Conservation (phyloP, 2,113 vertebrate genomes). For the Carassius carassius region DNA sequence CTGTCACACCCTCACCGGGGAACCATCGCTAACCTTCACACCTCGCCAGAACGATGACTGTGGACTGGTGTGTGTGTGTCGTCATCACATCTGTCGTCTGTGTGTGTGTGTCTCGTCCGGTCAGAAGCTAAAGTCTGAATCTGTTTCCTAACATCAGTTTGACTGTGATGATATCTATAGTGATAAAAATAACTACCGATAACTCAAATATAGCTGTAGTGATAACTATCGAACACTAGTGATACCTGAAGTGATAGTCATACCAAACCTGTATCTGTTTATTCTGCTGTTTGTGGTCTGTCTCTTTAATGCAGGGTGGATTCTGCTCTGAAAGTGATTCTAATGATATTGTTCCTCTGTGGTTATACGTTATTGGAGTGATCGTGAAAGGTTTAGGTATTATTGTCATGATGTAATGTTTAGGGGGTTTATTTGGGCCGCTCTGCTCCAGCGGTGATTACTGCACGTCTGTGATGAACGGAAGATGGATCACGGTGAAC, state of each 20-base stretch:
- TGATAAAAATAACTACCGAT: not conserved
- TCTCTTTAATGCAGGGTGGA: not conserved
- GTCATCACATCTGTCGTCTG: not conserved
- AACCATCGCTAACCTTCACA: not conserved
- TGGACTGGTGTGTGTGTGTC: not conserved
- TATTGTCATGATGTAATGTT: too few relatives aligned
- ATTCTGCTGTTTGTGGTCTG: not conserved
- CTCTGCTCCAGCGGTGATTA: not conserved
- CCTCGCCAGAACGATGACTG: too few relatives aligned
- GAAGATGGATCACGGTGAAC: not conserved
- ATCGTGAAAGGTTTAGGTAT: too few relatives aligned
- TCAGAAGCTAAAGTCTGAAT: too few relatives aligned
- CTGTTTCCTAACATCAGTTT: too few relatives aligned
- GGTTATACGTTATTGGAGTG: too few relatives aligned
- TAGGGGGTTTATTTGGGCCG: not conserved
- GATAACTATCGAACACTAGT: not conserved
- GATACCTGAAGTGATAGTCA: too few relatives aligned
- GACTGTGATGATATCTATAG: not conserved
- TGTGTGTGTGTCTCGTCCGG: not conserved
- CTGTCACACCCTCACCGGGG: slow-evolving; percentile 68
- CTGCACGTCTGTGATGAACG: not conserved
- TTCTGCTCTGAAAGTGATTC: not conserved
- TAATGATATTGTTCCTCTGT: not conserved
- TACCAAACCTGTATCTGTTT: not conserved
- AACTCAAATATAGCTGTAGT: not conserved